Evolutionary conservation across 2,888 invertebrate genomes (phyloP), one percentile per base, ranked within the genome.

Genomic region (Corythucha ciliata): DNA sequence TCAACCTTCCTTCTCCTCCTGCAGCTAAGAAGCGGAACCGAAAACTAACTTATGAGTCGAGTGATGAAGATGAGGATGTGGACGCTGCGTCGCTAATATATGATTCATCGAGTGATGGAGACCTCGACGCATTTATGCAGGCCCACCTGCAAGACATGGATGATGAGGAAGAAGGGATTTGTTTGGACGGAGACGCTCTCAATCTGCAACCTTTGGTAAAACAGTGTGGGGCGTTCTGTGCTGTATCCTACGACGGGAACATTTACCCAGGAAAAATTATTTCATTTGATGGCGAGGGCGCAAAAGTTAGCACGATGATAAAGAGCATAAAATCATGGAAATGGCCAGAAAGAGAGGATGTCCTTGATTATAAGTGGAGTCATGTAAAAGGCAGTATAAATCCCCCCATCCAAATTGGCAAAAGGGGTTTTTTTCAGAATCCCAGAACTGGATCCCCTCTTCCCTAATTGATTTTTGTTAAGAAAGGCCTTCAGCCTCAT

Each of bases 211-310:
- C 37, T 4, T 20, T 37, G n/a, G 37, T 21, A 16, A 37, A 24
- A 22, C 21, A 26, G 29, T 21, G 25, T 10, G 14, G 25, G 27
- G 25, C 6, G 29, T 26, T 12, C 20, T 20, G 27, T 27, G 26
- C 29, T 20, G 27, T 42, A 27, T 25, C 20, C 10, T 26, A 27
- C 42, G 24, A 26, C 12, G 20, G 29, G 21, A 25, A 42, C 5
- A 14, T 42, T 10, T 42, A 42, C 42, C 42, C 42, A 42, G 42
- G 42, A 26, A 26, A 29, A 16, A 20, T 42, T n/a, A 24, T 42
- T 12, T n/a, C 26, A 25, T 37, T 37, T 3, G 18, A 37, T 14
- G 37, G 22, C 37, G 16, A 16, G 37, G 16, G 12, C 14, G 26
- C 42, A 4, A 29, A 42, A 26, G 42, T 42, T 12, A 27, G 27